Conservation (phyloP, 2,888 invertebrate species). For the Acanthopleura granulata region DNA sequence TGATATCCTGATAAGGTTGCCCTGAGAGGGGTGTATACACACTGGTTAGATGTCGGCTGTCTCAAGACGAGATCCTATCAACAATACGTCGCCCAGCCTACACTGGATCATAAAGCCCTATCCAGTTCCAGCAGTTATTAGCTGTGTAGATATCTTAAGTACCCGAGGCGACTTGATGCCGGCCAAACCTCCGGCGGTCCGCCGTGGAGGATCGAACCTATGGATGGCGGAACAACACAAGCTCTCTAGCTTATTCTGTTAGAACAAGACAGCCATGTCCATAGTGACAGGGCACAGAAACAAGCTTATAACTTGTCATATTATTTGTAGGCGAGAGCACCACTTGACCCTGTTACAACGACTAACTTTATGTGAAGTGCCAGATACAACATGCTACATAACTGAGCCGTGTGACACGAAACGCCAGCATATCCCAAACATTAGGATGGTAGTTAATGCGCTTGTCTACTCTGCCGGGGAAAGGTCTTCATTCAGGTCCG, state of each 20-base stretch:
- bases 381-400: not conserved
- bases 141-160: not conserved
- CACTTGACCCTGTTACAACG: not conserved
- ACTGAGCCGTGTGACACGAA: no score
- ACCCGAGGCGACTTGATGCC: not conserved
- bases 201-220: no score
- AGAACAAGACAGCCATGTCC: not conserved
- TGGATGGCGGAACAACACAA: no score
- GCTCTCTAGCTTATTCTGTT: no score
- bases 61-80: not conserved
- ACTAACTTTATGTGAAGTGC: not conserved
- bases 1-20: not conserved
- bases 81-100: no score
- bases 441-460: no score
- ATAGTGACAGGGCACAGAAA: not conserved
- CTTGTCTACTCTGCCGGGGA: no score
- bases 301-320: slow-evolving; percentile 12
- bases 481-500: no score
- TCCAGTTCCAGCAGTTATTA: not conserved
- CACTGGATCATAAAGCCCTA: not conserved
- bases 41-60: not conserved
- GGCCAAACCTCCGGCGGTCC: not conserved
- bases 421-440: no score
- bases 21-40: not conserved
- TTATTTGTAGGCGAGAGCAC: not conserved